These are phyloP conservation scores for Drosophila sulfurigaster DNA, from an alignment of 1,140 invertebrate species.

Conservation along the genomic window DNA sequence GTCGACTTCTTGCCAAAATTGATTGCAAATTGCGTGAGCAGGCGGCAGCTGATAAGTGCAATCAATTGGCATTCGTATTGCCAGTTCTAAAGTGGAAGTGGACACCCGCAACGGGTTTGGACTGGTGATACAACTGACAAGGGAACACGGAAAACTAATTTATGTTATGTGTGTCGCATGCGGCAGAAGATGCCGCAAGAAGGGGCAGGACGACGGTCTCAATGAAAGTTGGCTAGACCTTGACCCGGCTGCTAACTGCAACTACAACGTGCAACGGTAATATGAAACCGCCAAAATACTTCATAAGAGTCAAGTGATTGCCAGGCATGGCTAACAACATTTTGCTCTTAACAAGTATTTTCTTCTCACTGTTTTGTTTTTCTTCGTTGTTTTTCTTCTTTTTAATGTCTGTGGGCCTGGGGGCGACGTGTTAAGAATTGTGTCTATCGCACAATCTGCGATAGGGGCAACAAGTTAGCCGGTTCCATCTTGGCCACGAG, in stretches of 20 bases:
- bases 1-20: constrained; percentile 60
- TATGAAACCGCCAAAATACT: constrained; percentile 71
- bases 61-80: constrained; percentile 56
- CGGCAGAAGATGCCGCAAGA: constrained; percentile 59
- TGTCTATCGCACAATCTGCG: constrained; percentile 59
- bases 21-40: constrained; percentile 55
- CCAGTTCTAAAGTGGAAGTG: constrained; percentile 48
- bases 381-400: constrained; percentile 19
- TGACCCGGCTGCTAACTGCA: constrained; percentile 56
- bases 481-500: constrained; percentile 51
- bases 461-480: constrained; percentile 51
- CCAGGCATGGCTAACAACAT: constrained; percentile 66
- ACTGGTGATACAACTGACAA: constrained; percentile 75
- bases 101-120: constrained; percentile 70
- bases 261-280: constrained; percentile 64
- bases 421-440: constrained; percentile 70
- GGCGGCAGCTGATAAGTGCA: constrained; percentile 58
- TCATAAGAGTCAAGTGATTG: constrained; percentile 58
- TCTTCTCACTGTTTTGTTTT: constrained; percentile 12
- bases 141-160: constrained; percentile 80
- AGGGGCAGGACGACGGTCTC: constrained; percentile 11
- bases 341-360: constrained; percentile 75
- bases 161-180: constrained; percentile 72
- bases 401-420: constrained; percentile 20
- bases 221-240: constrained; percentile 66